These are phyloP conservation scores for Pagrus major DNA, from an alignment of 2,113 vertebrate species.

Conservation along the genomic window DNA sequence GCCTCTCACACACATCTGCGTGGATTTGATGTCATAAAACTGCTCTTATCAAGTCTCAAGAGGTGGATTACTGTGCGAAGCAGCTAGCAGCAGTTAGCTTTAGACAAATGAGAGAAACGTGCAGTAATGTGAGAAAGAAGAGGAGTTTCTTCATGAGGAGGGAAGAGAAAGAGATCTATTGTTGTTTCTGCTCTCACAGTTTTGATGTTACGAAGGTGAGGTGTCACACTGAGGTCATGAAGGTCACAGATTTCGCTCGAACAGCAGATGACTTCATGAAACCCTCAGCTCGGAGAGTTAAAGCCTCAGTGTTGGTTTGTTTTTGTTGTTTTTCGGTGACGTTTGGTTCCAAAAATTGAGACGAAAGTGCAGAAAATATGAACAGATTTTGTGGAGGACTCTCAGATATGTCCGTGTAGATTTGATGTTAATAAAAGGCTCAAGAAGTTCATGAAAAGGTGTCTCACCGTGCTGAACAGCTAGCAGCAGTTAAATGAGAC, in stretches of 20 bases:
- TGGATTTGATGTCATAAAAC: not conserved
- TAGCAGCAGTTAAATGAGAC: not conserved
- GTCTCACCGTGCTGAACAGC: not conserved
- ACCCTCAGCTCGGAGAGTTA: not conserved
- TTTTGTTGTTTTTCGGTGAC: not conserved
- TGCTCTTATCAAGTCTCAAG: not conserved
- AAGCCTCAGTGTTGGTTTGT: not conserved
- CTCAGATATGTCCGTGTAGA: not conserved
- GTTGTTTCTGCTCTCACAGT: not conserved
- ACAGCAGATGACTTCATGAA: slow-evolving; percentile 28
- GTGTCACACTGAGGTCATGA: not conserved
- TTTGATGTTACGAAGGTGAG: not conserved
- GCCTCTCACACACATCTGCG: not conserved
- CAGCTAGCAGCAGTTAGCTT: slow-evolving; percentile 17
- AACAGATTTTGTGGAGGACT: not conserved
- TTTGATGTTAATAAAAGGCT: not conserved
- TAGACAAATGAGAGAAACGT: not conserved
- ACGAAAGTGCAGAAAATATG: not conserved
- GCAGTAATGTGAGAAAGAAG: not conserved
- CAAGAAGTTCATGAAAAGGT: too few relatives aligned
- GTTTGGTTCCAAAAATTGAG: not conserved
- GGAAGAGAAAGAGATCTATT: not conserved
- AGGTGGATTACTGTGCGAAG: not conserved
- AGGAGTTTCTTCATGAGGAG: not conserved
- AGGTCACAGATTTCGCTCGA: slow-evolving; percentile 20